A percentile compares a stretch with the other conserved stretches of the same genome.
These are phyloP conservation scores for Syrista parreyssii DNA, from an alignment of 2,888 invertebrate species.

Conservation along the genomic window DNA sequence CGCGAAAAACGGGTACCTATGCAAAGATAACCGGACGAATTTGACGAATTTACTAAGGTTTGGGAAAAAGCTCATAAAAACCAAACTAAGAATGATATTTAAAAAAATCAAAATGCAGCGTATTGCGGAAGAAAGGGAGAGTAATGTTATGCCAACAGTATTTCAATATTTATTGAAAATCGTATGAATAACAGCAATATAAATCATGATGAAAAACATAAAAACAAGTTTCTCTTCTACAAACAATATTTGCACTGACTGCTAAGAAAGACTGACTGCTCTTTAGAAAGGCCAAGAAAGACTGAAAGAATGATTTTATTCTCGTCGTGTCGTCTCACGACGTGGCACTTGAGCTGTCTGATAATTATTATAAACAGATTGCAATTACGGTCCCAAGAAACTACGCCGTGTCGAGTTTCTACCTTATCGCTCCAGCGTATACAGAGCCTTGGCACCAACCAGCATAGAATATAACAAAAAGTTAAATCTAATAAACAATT, in stretches of 20 bases:
- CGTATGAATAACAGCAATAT: conserved; percentile 11
- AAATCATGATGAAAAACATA: conserved; percentile 7
- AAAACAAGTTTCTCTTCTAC: conserved; percentile 6
- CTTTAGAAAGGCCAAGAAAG: too few relatives aligned
- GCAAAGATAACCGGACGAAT: too few relatives aligned
- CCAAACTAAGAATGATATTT: too few relatives aligned
- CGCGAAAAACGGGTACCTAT: too few relatives aligned
- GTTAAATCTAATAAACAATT: background rate
- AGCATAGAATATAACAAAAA: conserved; percentile 1
- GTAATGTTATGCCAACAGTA: too few relatives aligned
- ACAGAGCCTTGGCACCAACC: background rate
- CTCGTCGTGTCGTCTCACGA: background rate
- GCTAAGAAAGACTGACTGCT: too few relatives aligned
- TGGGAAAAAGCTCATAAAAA: too few relatives aligned
- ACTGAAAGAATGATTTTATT: too few relatives aligned
- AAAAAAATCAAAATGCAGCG: too few relatives aligned
- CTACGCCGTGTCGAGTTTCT: background rate
- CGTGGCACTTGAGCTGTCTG: background rate
- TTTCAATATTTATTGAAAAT: conserved; percentile 15
- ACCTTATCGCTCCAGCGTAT: too few relatives aligned
- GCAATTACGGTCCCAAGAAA: background rate
- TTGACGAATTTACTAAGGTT: too few relatives aligned
- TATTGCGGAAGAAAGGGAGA: too few relatives aligned
- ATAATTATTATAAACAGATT: background rate
- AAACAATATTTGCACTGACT: conserved; percentile 7